Evolutionary conservation across 2,113 vertebrate species (phyloP).

Genomic region (Oreotrochilus melanogaster): DNA sequence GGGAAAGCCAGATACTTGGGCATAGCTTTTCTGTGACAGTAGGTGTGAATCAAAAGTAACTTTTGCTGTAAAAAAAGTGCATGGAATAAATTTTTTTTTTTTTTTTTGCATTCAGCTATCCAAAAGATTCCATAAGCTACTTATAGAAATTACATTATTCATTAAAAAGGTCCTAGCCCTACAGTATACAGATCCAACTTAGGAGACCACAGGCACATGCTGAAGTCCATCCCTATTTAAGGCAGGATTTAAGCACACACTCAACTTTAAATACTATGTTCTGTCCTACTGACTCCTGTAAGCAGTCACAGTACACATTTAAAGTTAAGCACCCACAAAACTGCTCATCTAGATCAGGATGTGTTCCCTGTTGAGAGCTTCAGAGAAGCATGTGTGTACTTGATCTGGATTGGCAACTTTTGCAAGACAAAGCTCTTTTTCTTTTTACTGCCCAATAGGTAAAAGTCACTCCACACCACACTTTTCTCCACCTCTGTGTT

Average conservation of each 20-base stretch:
- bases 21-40: background rate
- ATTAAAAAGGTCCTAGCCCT: slow-evolving; percentile 34
- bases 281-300: background rate
- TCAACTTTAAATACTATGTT: slow-evolving; percentile 38
- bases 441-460: background rate
- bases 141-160: background rate
- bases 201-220: slow-evolving; percentile 34
- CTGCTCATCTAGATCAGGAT: background rate
- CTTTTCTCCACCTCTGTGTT: background rate
- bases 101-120: background rate
- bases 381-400: background rate
- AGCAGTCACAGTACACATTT: background rate
- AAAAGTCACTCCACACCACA: background rate
- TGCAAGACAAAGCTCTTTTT: background rate
- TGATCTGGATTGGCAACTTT: background rate
- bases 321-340: background rate
- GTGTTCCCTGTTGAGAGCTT: background rate
- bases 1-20: background rate
- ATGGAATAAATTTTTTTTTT: background rate
- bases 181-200: slow-evolving; percentile 3
- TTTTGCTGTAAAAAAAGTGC: slow-evolving; percentile 5
- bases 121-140: background rate
- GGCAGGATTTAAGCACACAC: slow-evolving; percentile 41
- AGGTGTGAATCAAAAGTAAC: background rate
- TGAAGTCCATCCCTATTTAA: slow-evolving; percentile 52